Percentiles rank a stretch among this genome's conserved stretches.
Conservation (phyloP, 1,140 invertebrate species). For the Vollenhovia emeryi region DNA sequence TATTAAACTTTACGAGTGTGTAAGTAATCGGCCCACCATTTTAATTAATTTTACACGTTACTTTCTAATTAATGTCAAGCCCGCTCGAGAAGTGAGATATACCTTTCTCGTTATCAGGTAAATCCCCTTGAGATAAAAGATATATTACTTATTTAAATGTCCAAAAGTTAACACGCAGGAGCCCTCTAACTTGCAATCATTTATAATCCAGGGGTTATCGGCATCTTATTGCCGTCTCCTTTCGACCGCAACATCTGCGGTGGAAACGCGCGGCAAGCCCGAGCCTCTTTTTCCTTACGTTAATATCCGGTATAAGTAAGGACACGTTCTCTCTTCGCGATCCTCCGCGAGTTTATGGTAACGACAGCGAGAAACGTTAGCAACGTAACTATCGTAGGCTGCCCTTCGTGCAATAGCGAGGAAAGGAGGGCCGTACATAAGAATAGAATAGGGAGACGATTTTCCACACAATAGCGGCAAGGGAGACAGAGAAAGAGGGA, state of each 20-base stretch:
- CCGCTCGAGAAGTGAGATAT: not conserved
- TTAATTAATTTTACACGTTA: constrained; percentile 18
- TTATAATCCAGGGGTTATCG: constrained; percentile 5
- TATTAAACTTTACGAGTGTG: constrained; percentile 16
- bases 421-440: not conserved
- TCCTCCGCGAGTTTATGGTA: constrained; percentile 75
- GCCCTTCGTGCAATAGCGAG: constrained; percentile 19
- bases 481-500: not conserved
- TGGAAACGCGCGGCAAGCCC: not conserved
- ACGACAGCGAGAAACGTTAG: constrained; percentile 64
- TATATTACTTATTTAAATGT: not conserved
- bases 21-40: not conserved
- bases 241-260: not conserved
- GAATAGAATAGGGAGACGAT: not conserved
- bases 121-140: constrained; percentile 1
- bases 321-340: constrained; percentile 31
- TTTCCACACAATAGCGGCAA: not conserved
- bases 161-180: not conserved
- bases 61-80: not conserved
- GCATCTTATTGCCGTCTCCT: not conserved
- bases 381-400: constrained; percentile 12
- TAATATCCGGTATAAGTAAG: constrained; percentile 7
- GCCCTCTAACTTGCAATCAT: not conserved
- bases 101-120: constrained; percentile 1
- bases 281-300: not conserved